These are phyloP conservation scores for Zaprionus camerounensis DNA, from an alignment of 1,140 invertebrate species.

Conservation along the genomic window DNA sequence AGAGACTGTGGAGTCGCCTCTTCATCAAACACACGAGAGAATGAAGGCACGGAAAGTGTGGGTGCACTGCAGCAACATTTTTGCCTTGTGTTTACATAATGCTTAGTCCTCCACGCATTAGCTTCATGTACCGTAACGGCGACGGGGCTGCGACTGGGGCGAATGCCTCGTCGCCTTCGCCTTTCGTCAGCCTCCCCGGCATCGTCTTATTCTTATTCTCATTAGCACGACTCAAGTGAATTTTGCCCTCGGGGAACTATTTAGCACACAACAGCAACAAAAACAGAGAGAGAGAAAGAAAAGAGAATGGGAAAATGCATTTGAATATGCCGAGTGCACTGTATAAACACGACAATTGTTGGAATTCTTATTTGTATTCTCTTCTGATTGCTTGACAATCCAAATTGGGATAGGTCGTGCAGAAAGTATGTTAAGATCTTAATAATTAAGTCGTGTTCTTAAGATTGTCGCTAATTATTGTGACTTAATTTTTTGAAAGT, in stretches of 20 bases:
- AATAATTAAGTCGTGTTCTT: background rate
- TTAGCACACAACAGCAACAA: conserved; percentile 68
- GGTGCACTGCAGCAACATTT: conserved; percentile 65
- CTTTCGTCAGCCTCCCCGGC: conserved; percentile 31
- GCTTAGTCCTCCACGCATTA: conserved; percentile 39
- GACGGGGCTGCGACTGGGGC: background rate
- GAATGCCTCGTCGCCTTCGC: conserved; percentile 13
- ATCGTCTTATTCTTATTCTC: conserved; percentile 72
- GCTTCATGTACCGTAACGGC: conserved; percentile 4
- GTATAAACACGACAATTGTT: conserved; percentile 53
- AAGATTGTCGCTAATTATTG: background rate
- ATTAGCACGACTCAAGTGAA: conserved; percentile 81
- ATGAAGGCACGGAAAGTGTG: background rate
- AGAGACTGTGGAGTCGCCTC: conserved; percentile 9
- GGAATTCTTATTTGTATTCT: conserved; percentile 10
- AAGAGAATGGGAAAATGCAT: conserved; percentile 50
- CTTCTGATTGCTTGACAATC: conserved; percentile 9
- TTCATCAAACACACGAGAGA: conserved; percentile 20
- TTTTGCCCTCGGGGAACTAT: conserved; percentile 77
- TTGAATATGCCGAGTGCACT: conserved; percentile 41
- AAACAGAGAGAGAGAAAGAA: conserved; percentile 16
- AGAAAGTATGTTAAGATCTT: background rate
- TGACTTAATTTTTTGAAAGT: background rate
- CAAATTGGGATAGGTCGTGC: conserved; percentile 20
- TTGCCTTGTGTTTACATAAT: conserved; percentile 69